phyloP scores from a whole-genome alignment of 1,140 invertebrate genomes.

The Bradysia coprophila region DNA sequence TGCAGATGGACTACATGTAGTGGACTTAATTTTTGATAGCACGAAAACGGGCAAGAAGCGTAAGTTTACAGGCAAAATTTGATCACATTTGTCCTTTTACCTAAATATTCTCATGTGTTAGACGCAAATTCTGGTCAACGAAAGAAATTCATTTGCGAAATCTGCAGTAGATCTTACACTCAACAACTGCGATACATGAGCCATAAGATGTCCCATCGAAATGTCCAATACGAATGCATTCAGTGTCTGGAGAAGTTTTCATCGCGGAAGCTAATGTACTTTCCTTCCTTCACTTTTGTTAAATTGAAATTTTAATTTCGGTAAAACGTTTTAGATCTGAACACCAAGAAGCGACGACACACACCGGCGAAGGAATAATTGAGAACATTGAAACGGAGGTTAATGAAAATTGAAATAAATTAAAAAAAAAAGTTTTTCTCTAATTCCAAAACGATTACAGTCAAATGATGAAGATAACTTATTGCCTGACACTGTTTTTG shows the following conservation, averaged over 20 bases:
- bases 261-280: slow-evolving; percentile 1
- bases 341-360: background rate
- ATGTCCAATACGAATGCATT: slow-evolving; percentile 2
- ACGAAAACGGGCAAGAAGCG: no score
- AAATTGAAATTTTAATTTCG: no score
- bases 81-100: no score
- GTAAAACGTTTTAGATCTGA: no score
- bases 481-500: no score
- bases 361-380: background rate
- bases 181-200: background rate
- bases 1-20: background rate
- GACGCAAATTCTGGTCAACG: slow-evolving; percentile 3
- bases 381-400: background rate
- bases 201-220: slow-evolving; percentile 1
- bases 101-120: slow-evolving; percentile 1
- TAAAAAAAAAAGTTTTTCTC: slow-evolving; percentile 13
- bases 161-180: slow-evolving; percentile 1
- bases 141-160: background rate
- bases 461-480: no score
- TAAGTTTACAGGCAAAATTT: no score
- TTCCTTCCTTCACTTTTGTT: no score
- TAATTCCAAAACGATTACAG: no score
- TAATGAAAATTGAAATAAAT: background rate
- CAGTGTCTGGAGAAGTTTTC: background rate
- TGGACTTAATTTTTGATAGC: background rate